phyloP scores from a whole-genome alignment of 1,140 invertebrate genomes.

The Patella vulgata region DNA sequence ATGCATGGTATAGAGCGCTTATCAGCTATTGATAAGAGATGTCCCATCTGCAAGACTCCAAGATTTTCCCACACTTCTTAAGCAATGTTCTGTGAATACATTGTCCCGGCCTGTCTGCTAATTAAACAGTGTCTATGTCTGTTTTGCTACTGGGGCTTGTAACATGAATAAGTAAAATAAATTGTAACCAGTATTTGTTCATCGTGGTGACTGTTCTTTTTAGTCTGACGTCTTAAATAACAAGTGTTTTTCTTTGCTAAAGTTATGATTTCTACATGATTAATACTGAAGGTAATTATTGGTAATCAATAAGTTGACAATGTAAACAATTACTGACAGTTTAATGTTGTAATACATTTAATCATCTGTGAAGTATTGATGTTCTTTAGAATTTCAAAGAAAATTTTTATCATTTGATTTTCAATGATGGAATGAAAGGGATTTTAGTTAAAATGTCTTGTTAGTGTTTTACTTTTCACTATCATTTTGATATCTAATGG shows the following conservation, averaged over 20 bases:
- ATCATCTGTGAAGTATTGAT: too few species aligned
- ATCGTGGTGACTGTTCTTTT: too few species aligned
- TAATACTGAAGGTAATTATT: constrained; percentile 14
- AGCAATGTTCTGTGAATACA: constrained; percentile 3
- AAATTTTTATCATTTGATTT: too few species aligned
- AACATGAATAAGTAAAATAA: constrained; percentile 1
- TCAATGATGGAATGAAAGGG: too few species aligned
- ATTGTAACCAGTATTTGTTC: constrained; percentile 7
- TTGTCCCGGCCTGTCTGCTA: background rate
- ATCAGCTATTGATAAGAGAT: constrained; percentile 12
- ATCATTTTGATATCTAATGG: too few species aligned
- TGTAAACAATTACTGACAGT: too few species aligned
- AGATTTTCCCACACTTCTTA: constrained; percentile 26
- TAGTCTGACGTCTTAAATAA: too few species aligned
- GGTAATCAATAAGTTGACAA: constrained; percentile 8
- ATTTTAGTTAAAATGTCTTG: too few species aligned
- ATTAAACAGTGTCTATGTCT: constrained; percentile 1
- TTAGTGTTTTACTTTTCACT: too few species aligned
- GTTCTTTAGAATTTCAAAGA: too few species aligned
- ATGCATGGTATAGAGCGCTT: constrained; percentile 8
- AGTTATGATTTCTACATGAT: constrained; percentile 13
- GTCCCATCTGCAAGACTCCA: constrained; percentile 12
- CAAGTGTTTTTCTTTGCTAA: too few species aligned
- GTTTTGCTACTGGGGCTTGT: background rate
- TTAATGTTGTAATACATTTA: too few species aligned